A percentile compares a stretch with the other conserved stretches of the same genome.
phyloP scores from a whole-genome alignment of 1,140 invertebrate genomes.

The Lucilia cuprina region DNA sequence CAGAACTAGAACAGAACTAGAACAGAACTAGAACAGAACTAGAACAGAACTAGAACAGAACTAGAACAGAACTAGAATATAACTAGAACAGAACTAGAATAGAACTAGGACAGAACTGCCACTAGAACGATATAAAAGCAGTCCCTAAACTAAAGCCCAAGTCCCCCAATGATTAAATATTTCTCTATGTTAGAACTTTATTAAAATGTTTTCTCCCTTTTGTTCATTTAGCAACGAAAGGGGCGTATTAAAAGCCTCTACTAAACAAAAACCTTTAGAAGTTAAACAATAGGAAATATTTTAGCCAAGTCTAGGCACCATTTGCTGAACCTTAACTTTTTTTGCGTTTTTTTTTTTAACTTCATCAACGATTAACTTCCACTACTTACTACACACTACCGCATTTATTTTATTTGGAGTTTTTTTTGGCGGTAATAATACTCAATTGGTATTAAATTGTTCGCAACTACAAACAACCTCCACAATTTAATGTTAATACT shows the following conservation, averaged over 20 bases:
- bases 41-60: neutral
- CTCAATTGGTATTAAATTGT: conserved; percentile 33
- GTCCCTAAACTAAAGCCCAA: too few relatives aligned
- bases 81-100: too few relatives aligned
- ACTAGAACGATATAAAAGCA: too few relatives aligned
- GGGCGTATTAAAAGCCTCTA: neutral
- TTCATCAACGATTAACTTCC: neutral
- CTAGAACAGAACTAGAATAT: neutral
- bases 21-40: neutral
- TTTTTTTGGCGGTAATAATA: conserved; percentile 28
- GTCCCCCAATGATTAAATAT: too few relatives aligned
- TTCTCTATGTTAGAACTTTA: neutral
- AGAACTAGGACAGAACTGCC: too few relatives aligned
- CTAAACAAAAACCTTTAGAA: neutral
- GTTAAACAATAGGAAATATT: neutral
- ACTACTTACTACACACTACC: neutral
- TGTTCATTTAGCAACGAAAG: neutral
- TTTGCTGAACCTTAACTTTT: neutral
- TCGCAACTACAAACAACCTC: conserved; percentile 33
- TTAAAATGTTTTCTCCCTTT: neutral
- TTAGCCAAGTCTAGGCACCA: neutral
- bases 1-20: neutral
- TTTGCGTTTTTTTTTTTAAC: neutral
- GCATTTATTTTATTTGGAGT: too few relatives aligned
- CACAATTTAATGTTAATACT: conserved; percentile 22